Percentiles rank a stretch among this genome's conserved stretches.
Evolutionary conservation across 2,797 vertebrate genomes (phyloP).

Genomic region (Hipposideros larvatus): DNA sequence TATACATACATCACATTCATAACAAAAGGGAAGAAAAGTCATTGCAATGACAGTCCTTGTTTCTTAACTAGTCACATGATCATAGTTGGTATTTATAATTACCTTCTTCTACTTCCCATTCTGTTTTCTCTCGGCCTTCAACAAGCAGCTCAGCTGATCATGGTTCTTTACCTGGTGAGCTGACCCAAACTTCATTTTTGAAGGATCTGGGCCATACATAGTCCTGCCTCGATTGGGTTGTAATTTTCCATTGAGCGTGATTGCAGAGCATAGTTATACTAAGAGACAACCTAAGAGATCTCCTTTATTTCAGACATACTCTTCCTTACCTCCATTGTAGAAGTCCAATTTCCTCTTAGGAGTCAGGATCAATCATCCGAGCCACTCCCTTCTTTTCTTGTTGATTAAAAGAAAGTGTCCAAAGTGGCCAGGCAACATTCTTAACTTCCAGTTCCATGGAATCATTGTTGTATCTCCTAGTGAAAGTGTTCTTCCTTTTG

Average conservation of each 20-base stretch:
- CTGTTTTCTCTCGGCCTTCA: neutral
- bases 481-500: neutral
- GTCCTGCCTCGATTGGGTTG: neutral
- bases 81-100: neutral
- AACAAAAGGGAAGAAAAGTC: neutral
- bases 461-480: neutral
- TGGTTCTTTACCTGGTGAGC: neutral
- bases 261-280: neutral
- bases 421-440: neutral
- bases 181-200: neutral
- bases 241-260: neutral
- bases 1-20: neutral
- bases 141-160: neutral
- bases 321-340: neutral
- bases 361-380: neutral
- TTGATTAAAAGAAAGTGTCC: neutral
- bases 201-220: neutral
- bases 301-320: neutral
- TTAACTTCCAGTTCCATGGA: neutral
- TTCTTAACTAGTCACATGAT: neutral
- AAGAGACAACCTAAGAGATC: neutral
- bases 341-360: neutral
- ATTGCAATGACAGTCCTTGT: neutral
- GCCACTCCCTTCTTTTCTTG: neutral
- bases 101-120: neutral